A percentile compares a stretch with the other conserved stretches of the same genome.
These are phyloP conservation scores for Stegana nigrithorax DNA, from an alignment of 2,888 invertebrate species.

Conservation along the genomic window DNA sequence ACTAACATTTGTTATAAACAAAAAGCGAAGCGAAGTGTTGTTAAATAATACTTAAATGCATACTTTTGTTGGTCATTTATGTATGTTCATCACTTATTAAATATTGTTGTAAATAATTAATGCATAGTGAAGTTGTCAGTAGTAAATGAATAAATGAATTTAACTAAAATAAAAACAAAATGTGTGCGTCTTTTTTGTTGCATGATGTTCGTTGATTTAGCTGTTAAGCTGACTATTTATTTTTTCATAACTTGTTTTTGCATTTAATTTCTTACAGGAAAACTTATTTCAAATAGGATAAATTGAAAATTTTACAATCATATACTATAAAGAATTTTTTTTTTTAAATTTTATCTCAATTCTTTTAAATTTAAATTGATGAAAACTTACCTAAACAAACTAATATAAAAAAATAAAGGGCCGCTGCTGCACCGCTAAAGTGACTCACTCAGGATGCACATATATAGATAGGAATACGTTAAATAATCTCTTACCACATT, in stretches of 20 bases:
- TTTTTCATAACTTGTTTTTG: not conserved
- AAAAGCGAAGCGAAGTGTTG: too few species aligned
- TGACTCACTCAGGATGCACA: conserved; percentile 19
- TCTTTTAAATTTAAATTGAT: conserved; percentile 42
- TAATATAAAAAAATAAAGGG: conserved; percentile 34
- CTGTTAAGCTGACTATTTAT: not conserved
- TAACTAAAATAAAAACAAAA: not conserved
- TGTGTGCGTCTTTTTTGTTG: not conserved
- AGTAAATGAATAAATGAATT: conserved; percentile 5
- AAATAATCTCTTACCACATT: not conserved
- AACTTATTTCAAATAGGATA: conserved; percentile 42
- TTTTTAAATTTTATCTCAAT: conserved; percentile 28
- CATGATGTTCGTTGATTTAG: not conserved
- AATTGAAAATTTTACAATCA: conserved; percentile 7
- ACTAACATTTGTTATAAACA: too few species aligned
- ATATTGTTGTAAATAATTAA: not conserved
- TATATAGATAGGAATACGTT: too few species aligned
- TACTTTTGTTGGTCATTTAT: not conserved
- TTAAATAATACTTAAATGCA: not conserved
- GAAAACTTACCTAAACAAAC: conserved; percentile 43
- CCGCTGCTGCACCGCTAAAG: not conserved
- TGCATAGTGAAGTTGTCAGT: not conserved
- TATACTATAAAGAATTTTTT: conserved; percentile 32
- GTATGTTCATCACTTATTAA: not conserved
- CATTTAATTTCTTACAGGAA: conserved; percentile 42